phyloP scores from a whole-genome alignment of 2,113 vertebrate genomes.

The Gallinago jamesoni region DNA sequence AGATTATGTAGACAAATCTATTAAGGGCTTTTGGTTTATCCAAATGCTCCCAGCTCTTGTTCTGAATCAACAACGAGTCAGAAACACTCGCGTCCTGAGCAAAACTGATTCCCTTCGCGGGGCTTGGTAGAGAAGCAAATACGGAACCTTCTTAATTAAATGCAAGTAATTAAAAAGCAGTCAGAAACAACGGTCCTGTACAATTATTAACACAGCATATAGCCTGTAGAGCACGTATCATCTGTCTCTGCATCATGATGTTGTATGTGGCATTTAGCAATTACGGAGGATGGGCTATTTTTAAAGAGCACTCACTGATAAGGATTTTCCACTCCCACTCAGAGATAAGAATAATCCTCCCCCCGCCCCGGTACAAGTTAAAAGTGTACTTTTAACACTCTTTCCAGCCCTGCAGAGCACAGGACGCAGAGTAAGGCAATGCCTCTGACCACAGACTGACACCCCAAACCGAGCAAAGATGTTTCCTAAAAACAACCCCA shows the following conservation, averaged over 20 bases:
- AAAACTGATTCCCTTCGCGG: neutral
- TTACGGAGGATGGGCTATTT: neutral
- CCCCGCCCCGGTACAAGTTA: neutral
- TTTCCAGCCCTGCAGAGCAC: neutral
- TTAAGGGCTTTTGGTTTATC: neutral
- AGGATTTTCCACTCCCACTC: slow-evolving; percentile 30
- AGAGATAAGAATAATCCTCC: neutral
- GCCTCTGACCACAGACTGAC: neutral
- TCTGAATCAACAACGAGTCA: neutral
- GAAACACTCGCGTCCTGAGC: neutral
- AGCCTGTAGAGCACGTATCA: neutral
- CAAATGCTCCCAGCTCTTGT: neutral
- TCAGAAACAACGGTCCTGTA: neutral
- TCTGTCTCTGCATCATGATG: neutral
- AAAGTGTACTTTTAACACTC: neutral
- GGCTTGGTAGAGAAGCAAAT: neutral
- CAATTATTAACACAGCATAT: neutral
- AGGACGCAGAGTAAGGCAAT: neutral
- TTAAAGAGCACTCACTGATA: slow-evolving; percentile 2
- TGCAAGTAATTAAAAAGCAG: slow-evolving; percentile 8
- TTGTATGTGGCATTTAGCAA: slow-evolving; percentile 2
- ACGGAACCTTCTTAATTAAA: neutral
- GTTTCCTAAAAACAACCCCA: neutral
- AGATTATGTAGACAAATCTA: neutral
- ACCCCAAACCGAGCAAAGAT: neutral